These are phyloP conservation scores for Laticauda colubrina DNA, from an alignment of 2,113 vertebrate genomes.

Conservation along the genomic window DNA sequence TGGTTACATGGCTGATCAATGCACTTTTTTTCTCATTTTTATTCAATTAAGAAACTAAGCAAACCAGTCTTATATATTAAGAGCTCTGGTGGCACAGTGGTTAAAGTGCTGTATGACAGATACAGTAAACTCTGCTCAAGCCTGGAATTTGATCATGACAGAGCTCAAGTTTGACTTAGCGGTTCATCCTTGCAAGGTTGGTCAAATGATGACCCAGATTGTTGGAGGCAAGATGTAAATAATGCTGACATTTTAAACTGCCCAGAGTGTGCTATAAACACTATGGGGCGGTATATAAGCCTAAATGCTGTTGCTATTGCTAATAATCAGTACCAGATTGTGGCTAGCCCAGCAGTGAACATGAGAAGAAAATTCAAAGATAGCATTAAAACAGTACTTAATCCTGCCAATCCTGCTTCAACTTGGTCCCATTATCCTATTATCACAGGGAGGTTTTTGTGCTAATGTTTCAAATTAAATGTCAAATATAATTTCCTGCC, in stretches of 20 bases:
- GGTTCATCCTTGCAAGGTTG: background rate
- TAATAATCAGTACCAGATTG: background rate
- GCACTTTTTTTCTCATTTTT: background rate
- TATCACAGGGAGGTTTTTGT: conserved; percentile 5
- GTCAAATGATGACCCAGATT: background rate
- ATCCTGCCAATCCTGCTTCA: conserved; percentile 31
- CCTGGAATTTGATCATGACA: background rate
- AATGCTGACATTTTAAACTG: background rate
- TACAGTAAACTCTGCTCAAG: background rate
- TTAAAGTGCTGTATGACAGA: background rate
- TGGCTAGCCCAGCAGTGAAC: background rate
- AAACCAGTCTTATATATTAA: background rate
- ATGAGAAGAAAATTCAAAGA: background rate
- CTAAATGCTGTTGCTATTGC: background rate
- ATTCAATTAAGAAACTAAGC: background rate
- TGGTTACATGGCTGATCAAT: background rate
- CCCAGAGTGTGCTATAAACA: background rate
- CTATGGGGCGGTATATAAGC: background rate
- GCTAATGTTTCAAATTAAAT: conserved; percentile 22
- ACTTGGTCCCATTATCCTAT: background rate
- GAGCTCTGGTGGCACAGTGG: background rate
- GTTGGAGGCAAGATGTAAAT: background rate
- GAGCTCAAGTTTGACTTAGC: background rate
- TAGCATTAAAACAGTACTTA: conserved; percentile 13
- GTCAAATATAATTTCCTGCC: conserved; percentile 33